Evolutionary conservation across 2,888 invertebrate species (phyloP).

Genomic region (Antheraea assamensis): DNA sequence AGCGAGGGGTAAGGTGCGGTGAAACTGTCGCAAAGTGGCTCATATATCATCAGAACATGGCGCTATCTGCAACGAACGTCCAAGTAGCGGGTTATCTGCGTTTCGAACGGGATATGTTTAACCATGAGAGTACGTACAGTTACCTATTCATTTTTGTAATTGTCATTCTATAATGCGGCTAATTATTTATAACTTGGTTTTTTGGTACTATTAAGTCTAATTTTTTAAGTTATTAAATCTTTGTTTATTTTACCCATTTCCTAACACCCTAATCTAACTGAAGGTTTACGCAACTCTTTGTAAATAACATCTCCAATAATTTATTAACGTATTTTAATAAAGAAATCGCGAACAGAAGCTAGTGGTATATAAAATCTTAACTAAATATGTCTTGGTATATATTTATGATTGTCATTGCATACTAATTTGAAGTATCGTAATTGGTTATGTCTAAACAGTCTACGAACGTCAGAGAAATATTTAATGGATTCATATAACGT

Average conservation of each 20-base stretch:
- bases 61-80: slow-evolving; percentile 41
- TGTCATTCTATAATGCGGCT: neutral
- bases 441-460: neutral
- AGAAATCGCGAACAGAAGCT: neutral
- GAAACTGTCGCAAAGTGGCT: slow-evolving; percentile 41
- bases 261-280: neutral
- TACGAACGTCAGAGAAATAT: neutral
- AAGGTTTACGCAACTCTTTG: neutral
- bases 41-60: slow-evolving; percentile 41
- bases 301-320: no score
- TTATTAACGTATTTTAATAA: no score
- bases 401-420: neutral
- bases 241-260: neutral
- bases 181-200: neutral
- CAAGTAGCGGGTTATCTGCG: slow-evolving; percentile 32
- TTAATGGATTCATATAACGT: neutral
- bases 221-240: no score
- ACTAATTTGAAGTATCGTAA: neutral
- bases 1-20: slow-evolving; percentile 22
- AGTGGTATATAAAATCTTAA: neutral
- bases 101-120: slow-evolving; percentile 41
- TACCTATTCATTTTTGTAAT: neutral
- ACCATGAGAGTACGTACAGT: slow-evolving; percentile 21
- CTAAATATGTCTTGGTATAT: neutral
- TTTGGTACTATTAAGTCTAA: neutral